Evolutionary conservation across 2,888 invertebrate species (phyloP).

Genomic region (Lasioglossum zephyrum): DNA sequence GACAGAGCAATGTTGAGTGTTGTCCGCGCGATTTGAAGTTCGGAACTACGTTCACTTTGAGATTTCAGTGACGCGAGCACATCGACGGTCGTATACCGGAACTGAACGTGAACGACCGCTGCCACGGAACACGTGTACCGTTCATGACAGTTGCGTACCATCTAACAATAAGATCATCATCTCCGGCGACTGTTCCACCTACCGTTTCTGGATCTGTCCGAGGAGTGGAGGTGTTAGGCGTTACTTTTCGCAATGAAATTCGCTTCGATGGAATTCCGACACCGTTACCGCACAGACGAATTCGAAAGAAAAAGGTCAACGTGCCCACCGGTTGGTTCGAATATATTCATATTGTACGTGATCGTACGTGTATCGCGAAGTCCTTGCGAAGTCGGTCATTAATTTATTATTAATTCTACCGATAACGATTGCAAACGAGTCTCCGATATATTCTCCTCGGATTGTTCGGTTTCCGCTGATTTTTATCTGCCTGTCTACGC

Average conservation of each 20-base stretch:
- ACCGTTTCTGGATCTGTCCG: conserved; percentile 36
- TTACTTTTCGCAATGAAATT: background rate
- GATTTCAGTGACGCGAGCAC: conserved; percentile 32
- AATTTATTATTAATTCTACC: background rate
- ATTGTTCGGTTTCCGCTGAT: background rate
- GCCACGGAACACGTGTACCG: conserved; percentile 64
- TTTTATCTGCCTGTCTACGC: background rate
- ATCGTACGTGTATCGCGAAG: background rate
- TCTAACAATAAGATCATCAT: conserved; percentile 65
- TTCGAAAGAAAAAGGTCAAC: background rate
- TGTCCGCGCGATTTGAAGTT: background rate
- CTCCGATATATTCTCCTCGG: background rate
- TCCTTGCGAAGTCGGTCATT: background rate
- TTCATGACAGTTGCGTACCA: conserved; percentile 73
- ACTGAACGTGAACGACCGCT: conserved; percentile 48
- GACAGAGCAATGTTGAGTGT: background rate
- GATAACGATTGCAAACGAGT: background rate
- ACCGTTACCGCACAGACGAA: background rate
- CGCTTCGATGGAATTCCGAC: conserved; percentile 11
- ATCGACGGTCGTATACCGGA: conserved; percentile 42
- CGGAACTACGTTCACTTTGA: conserved; percentile 24
- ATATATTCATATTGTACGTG: background rate
- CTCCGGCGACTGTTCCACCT: conserved; percentile 31
- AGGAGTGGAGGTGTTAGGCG: conserved; percentile 17
- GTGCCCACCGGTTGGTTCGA: background rate